Evolutionary conservation across 2,888 invertebrate genomes (phyloP).

Genomic region (Balanococcus diminutus): DNA sequence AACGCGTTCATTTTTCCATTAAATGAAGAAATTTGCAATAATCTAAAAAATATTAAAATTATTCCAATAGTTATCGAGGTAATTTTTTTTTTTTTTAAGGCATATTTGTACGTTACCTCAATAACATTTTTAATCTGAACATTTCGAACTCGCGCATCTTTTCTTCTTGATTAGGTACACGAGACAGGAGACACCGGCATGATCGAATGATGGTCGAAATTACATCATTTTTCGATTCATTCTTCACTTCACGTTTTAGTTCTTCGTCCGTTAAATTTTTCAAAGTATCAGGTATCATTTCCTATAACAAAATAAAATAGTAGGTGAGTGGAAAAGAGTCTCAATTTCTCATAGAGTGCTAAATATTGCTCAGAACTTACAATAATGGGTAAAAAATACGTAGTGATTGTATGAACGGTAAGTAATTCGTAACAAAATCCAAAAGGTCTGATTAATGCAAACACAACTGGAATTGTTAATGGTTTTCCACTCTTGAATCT

Average conservation of each 20-base stretch:
- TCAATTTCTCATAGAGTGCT: neutral
- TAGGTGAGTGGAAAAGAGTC: neutral
- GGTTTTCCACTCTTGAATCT: constrained; percentile 78
- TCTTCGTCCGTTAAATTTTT: constrained; percentile 95
- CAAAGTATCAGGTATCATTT: constrained; percentile 84
- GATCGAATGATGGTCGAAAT: constrained; percentile 93
- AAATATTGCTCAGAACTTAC: constrained; percentile 65
- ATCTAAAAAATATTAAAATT: constrained; percentile 63
- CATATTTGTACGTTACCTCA: constrained; percentile 63
- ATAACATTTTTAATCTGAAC: constrained; percentile 94
- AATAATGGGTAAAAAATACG: constrained; percentile 89
- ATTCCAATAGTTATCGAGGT: neutral
- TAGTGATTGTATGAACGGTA: constrained; percentile 86
- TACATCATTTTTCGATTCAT: constrained; percentile 94
- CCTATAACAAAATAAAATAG: constrained; percentile 62
- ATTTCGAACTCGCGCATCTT: constrained; percentile 83
- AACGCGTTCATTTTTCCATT: constrained; percentile 99
- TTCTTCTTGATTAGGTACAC: constrained; percentile 84
- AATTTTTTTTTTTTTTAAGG: neutral
- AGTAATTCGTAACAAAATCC: constrained; percentile 90
- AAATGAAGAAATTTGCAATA: constrained; percentile 94
- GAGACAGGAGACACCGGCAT: constrained; percentile 84
- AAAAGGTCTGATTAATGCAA: constrained; percentile 85
- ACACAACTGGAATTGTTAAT: constrained; percentile 77
- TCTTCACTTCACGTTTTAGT: constrained; percentile 92